A percentile compares a stretch with the other conserved stretches of the same genome.
Conservation (phyloP, 1,140 invertebrate genomes). For the Eulimnadia texana region DNA sequence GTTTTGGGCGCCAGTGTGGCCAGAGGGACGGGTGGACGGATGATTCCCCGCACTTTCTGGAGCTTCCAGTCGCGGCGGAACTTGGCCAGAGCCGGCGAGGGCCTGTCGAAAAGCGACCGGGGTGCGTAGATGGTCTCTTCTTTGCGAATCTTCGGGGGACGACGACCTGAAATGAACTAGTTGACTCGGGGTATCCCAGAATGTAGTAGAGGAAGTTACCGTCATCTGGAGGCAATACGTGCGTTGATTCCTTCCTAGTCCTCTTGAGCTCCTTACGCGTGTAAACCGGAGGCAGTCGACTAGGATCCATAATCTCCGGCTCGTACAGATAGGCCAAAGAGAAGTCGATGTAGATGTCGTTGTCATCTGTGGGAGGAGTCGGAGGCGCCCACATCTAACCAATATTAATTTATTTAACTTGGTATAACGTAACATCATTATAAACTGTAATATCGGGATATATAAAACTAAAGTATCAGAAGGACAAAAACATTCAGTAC, state of each 20-base stretch:
- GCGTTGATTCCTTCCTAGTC: constrained; percentile 42
- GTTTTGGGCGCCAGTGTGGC: constrained; percentile 21
- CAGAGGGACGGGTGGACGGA: constrained; percentile 33
- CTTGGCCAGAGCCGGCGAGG: constrained; percentile 57
- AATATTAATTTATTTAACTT: constrained; percentile 12
- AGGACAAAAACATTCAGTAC: no score
- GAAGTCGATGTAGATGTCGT: constrained; percentile 80
- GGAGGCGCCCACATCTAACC: constrained; percentile 86
- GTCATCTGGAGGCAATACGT: constrained; percentile 26
- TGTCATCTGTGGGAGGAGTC: constrained; percentile 78
- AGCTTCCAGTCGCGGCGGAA: constrained; percentile 58
- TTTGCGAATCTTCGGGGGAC: constrained; percentile 42
- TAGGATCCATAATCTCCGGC: constrained; percentile 60
- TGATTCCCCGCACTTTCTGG: constrained; percentile 49
- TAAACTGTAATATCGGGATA: no score
- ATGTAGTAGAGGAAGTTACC: constrained; percentile 23
- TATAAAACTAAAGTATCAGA: no score
- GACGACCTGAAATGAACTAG: constrained; percentile 10
- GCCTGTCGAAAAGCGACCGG: constrained; percentile 73
- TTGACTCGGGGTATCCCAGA: not conserved
- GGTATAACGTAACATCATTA: no score
- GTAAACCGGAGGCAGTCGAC: constrained; percentile 69
- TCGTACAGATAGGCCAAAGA: constrained; percentile 74
- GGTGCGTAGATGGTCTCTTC: constrained; percentile 64
- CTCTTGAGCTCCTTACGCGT: constrained; percentile 64